Conservation (phyloP, 2,888 invertebrate species). For the Limnephilus marmoratus region DNA sequence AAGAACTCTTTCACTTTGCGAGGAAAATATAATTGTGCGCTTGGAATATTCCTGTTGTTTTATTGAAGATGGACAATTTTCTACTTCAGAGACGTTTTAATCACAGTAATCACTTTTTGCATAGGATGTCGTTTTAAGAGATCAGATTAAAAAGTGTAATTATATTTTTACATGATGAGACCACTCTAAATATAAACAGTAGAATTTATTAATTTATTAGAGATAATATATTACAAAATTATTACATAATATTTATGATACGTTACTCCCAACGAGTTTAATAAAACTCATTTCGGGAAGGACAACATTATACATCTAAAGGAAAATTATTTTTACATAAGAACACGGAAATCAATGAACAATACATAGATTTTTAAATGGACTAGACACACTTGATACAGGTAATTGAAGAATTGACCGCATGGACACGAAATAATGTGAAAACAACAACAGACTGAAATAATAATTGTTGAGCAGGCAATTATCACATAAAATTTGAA, state of each 20-base stretch:
- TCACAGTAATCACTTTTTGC: not conserved
- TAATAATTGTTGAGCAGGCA: not conserved
- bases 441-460: not conserved
- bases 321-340: too few relatives aligned
- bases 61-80: slow-evolving; percentile 13
- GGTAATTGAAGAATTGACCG: not conserved
- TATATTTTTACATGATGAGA: not conserved
- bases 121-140: not conserved
- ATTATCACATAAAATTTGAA: too few relatives aligned
- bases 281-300: too few relatives aligned
- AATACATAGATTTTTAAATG: too few relatives aligned
- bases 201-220: too few relatives aligned
- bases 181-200: too few relatives aligned
- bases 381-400: too few relatives aligned
- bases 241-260: too few relatives aligned
- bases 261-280: too few relatives aligned
- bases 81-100: not conserved
- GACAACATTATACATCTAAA: too few relatives aligned
- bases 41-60: not conserved
- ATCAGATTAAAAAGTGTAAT: not conserved
- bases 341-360: too few relatives aligned
- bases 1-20: slow-evolving; percentile 30
- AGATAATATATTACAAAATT: too few relatives aligned
- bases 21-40: not conserved
- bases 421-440: not conserved